Evolutionary conservation across 2,888 invertebrate species (phyloP), one percentile per base, ranked within the genome.

Genomic region (Polietes domitor): DNA sequence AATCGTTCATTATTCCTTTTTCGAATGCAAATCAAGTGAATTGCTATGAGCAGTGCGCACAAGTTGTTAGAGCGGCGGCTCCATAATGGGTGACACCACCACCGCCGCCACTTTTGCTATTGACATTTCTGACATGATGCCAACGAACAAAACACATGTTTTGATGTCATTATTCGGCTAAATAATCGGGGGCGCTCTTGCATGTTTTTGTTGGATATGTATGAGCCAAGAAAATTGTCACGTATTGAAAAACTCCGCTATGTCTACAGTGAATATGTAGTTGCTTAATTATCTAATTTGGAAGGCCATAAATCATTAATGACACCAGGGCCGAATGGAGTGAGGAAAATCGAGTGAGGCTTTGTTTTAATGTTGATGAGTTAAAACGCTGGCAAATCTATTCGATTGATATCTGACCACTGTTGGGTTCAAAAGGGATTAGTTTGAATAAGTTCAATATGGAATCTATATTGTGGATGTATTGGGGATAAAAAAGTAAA

Each of bases 91-190:
- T 37, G n/a, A n/a, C 32, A 61, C 1, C 32, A 21, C 3, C 37
- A 68, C 5, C 19, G n/a, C 28, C 61, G 12, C 15, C 61, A 43
- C 28, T 41, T 21, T 17, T 68, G 41, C 43, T 21, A 43, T 37
- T 65, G 65, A 41, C 65, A 21, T 2, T 41, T 24, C 19, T 68
- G 68, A 68, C 68, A 43, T 10, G 21, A 15, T 43, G 68, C 68
- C 68, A 68, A 24, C 68, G 43, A 24, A 15, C 43, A 68, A n/a
- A 61, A 61, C 24, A n/a, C 7, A n/a, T 28, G 26, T 10, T 7
- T n/a, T 61, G 61, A 15, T 28, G 24, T 61, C 28, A 61, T 61
- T 12, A 12, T 37, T 37, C 9, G 7, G 37, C 1, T 28, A 28
- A 47, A 12, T 47, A 12, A 1, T 37, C 4, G 7, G 3, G 32